phyloP scores from a whole-genome alignment of 2,113 vertebrate genomes.

The Sminthopsis crassicaudata region DNA sequence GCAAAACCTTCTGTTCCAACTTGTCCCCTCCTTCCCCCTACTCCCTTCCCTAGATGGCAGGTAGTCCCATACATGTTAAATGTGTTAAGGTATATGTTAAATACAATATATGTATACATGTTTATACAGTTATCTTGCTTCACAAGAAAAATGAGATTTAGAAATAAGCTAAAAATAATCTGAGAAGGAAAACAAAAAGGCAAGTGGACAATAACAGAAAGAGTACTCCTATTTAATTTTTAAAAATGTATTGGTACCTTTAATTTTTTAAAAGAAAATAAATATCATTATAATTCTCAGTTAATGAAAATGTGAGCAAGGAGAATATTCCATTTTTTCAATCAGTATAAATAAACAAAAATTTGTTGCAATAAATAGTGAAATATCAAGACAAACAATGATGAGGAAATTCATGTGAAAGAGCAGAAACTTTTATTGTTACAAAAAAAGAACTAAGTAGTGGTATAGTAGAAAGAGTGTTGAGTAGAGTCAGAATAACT shows the following conservation, averaged over 20 bases:
- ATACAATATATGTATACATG: no score
- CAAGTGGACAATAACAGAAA: no score
- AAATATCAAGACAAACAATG: not conserved
- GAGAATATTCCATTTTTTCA: slow-evolving; percentile 25
- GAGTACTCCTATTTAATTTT: not conserved
- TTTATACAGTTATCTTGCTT: no score
- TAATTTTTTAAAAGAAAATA: slow-evolving; percentile 22
- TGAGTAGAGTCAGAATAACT: not conserved
- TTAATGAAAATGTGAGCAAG: slow-evolving; percentile 22
- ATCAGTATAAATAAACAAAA: not conserved
- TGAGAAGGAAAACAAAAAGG: no score
- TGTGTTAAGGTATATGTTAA: no score
- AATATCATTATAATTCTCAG: not conserved
- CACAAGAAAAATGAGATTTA: no score
- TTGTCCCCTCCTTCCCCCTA: no score
- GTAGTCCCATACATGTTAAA: no score
- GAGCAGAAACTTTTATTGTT: not conserved
- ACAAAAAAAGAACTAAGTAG: not conserved
- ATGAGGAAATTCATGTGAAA: slow-evolving; percentile 5
- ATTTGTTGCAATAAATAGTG: not conserved
- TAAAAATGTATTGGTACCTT: not conserved
- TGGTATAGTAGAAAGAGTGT: not conserved
- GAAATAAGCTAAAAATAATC: no score
- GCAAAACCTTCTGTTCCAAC: no score
- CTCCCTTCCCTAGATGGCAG: no score